Conservation (phyloP, 1,140 invertebrate species). For the Wiebesia pumilae region DNA sequence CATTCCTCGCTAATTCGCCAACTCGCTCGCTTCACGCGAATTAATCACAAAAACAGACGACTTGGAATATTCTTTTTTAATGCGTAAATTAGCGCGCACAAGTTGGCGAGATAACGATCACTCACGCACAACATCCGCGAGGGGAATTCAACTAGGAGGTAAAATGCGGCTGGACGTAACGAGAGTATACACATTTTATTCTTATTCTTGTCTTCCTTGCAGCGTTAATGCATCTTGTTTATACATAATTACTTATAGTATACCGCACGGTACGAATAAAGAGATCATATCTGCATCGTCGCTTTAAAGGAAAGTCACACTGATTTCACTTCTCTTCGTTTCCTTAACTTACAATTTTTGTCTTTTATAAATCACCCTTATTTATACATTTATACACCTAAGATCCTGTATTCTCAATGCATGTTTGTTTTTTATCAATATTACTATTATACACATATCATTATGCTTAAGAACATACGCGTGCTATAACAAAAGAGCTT, state of each 20-base stretch:
- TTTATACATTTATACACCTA: constrained; percentile 50
- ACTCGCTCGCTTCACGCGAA: not conserved
- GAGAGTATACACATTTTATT: constrained; percentile 30
- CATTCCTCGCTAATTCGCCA: not conserved
- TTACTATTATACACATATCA: constrained; percentile 38
- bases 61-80: not conserved
- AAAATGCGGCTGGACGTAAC: constrained; percentile 49
- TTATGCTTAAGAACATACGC: constrained; percentile 32
- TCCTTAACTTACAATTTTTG: constrained; percentile 5
- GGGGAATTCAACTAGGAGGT: constrained; percentile 40
- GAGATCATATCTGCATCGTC: constrained; percentile 46
- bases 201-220: not conserved
- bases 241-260: constrained; percentile 46
- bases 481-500: constrained; percentile 16
- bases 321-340: not conserved
- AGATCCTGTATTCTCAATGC: not conserved
- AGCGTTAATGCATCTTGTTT: constrained; percentile 29
- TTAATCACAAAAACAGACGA: not conserved
- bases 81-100: not conserved
- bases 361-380: constrained; percentile 42
- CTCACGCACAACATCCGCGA: not conserved
- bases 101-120: not conserved
- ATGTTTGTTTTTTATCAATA: not conserved
- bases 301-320: constrained; percentile 5
- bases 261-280: constrained; percentile 42